Evolutionary conservation across 2,797 vertebrate genomes (phyloP), one percentile per base, ranked within the genome.

Genomic region (Merluccius polli): DNA sequence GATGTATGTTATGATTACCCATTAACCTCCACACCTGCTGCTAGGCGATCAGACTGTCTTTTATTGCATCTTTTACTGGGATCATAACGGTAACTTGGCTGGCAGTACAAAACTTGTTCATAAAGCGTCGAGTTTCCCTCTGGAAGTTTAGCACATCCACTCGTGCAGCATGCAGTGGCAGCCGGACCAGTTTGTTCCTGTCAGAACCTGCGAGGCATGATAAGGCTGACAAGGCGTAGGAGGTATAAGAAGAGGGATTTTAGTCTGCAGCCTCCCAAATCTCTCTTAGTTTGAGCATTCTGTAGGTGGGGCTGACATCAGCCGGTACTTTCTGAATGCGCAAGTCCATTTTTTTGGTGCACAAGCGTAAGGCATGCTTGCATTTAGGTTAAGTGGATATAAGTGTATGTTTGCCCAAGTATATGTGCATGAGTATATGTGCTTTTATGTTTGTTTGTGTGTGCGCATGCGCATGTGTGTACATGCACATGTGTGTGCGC

Each of bases 1-100:
- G 79, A 88, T 88, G 80, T 86, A 84, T 85, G 87, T 83, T 82
- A 78, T 84, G 85, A 85, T 90, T 87, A 86, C 85, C 21, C 30
- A 81, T 83, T 83, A 80, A 77, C 79, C 77, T 88, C 78, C 70
- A 13, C 73, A 72, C 79, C 80, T 84, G 81, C 80, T 75, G 77
- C 76, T 84, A 80, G 84, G 84, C 52, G 7, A 24, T 24, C 52
- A 8, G n/a, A n/a, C 21, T 24, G 4, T 9, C 8, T 59, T n/a
- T 24, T 24, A 59, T 59, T 24, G 52, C 52, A 24, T 9, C 9
- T 21, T 59, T 59, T 18, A n/a, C 48, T 52, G 48, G n/a, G 52
- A n/a, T 10, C n/a, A 10, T 59, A 59, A 11, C 7, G 21, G 52
- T n/a, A 24, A 9, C 52, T 59, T 8, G 52, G 52, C n/a, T n/a